phyloP scores from a whole-genome alignment of 2,797 vertebrate species.

The Epinephelus awoara region DNA sequence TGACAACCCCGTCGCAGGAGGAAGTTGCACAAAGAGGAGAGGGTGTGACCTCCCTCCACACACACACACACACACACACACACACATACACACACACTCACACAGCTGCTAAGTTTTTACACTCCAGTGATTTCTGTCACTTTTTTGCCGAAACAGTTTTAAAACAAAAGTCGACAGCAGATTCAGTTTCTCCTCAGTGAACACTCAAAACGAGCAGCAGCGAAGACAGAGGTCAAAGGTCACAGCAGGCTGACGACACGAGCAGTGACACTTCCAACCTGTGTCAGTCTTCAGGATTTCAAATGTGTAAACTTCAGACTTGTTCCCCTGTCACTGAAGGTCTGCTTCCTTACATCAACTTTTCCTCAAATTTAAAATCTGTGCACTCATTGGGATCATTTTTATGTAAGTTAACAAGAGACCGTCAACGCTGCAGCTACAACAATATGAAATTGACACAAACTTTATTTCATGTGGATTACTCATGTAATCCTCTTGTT shows the following conservation, averaged over 20 bases:
- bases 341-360: no score
- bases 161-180: neutral
- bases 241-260: neutral
- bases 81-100: neutral
- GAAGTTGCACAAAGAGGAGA: conserved; percentile 31
- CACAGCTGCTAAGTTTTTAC: neutral
- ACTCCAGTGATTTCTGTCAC: neutral
- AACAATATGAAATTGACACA: neutral
- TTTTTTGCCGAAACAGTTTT: neutral
- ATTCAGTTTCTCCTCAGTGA: neutral
- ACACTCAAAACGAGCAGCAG: neutral
- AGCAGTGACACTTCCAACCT: no score
- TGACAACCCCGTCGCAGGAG: conserved; percentile 5
- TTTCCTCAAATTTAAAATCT: neutral
- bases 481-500: neutral
- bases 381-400: no score
- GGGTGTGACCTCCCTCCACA: conserved; percentile 15
- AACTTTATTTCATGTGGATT: neutral
- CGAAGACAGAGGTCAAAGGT: conserved; percentile 14
- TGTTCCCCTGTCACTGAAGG: neutral
- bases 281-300: neutral
- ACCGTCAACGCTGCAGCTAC: no score
- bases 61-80: no score
- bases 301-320: neutral
- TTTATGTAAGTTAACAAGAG: no score